phyloP scores from a whole-genome alignment of 2,113 vertebrate species.

The Parotia lawesii region DNA sequence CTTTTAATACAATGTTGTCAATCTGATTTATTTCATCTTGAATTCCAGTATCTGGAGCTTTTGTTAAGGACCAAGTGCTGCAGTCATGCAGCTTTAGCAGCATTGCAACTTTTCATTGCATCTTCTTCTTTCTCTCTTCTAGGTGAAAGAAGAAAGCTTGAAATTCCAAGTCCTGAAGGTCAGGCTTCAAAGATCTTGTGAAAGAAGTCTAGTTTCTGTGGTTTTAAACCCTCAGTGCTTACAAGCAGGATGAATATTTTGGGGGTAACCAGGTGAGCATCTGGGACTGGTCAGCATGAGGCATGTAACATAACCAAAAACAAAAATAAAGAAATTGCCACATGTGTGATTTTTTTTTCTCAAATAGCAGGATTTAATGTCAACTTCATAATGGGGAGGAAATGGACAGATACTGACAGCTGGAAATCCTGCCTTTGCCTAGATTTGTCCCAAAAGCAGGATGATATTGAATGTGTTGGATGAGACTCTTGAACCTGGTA shows the following conservation, averaged over 20 bases:
- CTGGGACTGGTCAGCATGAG: background rate
- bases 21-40: background rate
- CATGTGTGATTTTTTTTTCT: fast-evolving
- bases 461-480: background rate
- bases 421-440: background rate
- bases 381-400: background rate
- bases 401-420: fast-evolving
- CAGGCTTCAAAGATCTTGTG: background rate
- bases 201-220: background rate
- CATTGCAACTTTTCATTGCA: background rate
- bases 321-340: background rate
- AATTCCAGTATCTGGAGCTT: background rate
- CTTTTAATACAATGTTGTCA: background rate
- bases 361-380: background rate
- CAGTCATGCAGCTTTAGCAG: background rate
- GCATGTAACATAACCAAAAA: background rate
- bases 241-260: background rate
- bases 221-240: background rate
- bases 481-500: background rate
- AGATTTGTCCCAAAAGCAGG: background rate
- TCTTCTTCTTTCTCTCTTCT: background rate
- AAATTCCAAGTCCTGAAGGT: background rate
- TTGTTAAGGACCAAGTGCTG: background rate
- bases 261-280: fast-evolving
- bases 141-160: background rate